A percentile compares a stretch with the other conserved stretches of the same genome.
phyloP scores from a whole-genome alignment of 2,797 vertebrate species.

The Adrianichthys oophorus region DNA sequence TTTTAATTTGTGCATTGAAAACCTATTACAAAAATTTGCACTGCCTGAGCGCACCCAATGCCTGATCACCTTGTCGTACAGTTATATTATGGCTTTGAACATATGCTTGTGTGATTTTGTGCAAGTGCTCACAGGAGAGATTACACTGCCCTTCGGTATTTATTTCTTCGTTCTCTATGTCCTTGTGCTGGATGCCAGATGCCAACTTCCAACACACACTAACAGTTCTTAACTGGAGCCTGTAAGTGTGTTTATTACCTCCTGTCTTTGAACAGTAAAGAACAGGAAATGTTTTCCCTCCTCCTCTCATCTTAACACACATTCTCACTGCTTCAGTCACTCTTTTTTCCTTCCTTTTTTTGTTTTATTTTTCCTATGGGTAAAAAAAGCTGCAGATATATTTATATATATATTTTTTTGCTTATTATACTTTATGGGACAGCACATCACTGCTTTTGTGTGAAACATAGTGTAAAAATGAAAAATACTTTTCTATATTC shows the following conservation, averaged over 20 bases:
- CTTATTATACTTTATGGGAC: no score
- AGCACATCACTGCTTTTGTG: no score
- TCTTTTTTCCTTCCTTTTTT: constrained; percentile 2
- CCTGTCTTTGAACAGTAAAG: constrained; percentile 72
- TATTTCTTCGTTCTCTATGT: constrained; percentile 72
- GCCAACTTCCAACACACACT: constrained; percentile 51
- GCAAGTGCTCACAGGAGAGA: constrained; percentile 23
- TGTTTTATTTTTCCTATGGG: no score
- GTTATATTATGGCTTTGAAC: constrained; percentile 16
- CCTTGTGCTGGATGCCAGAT: constrained; percentile 64
- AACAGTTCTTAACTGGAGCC: constrained; percentile 40
- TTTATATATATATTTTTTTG: no score
- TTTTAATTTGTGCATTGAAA: no score
- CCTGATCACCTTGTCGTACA: constrained; percentile 30
- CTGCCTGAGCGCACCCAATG: no score
- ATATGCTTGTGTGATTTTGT: constrained; percentile 23
- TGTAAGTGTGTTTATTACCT: constrained; percentile 67
- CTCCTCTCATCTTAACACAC: constrained; percentile 49
- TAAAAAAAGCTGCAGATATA: no score
- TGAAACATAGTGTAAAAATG: no score
- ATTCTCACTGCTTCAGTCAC: constrained; percentile 18
- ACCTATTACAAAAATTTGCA: no score
- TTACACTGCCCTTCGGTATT: constrained; percentile 46
- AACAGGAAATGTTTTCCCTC: constrained; percentile 74
- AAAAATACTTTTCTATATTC: no score